These are phyloP conservation scores for Ceratina calcarata DNA, from an alignment of 1,140 invertebrate genomes.

Conservation along the genomic window DNA sequence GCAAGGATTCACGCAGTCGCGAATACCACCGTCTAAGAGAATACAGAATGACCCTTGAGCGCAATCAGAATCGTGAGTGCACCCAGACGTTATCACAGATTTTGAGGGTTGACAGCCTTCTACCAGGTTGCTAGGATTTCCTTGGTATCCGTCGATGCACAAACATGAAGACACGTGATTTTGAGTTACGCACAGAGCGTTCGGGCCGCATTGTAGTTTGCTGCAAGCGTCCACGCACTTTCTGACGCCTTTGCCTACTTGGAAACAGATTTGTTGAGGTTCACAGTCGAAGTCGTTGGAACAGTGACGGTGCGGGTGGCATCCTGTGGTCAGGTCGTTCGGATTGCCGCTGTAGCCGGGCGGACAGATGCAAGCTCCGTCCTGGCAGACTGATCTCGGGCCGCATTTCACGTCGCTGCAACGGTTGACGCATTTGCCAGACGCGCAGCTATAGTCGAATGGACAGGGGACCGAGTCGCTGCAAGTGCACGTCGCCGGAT, in stretches of 20 bases:
- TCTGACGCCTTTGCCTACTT: slow-evolving; percentile 86
- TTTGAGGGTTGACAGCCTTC: slow-evolving; percentile 88
- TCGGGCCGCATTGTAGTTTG: slow-evolving; percentile 93
- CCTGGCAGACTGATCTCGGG: slow-evolving; percentile 89
- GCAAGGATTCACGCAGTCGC: slow-evolving; percentile 89
- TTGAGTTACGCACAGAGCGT: slow-evolving; percentile 91
- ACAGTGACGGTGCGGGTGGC: slow-evolving; percentile 87
- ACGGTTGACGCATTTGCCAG: slow-evolving; percentile 86
- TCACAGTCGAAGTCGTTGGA: slow-evolving; percentile 90
- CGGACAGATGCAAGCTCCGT: slow-evolving; percentile 89
- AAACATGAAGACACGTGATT: slow-evolving; percentile 92
- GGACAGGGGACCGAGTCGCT: slow-evolving; percentile 86
- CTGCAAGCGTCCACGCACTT: slow-evolving; percentile 93
- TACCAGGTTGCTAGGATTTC: slow-evolving; percentile 89
- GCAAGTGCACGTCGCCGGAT: slow-evolving; percentile 86
- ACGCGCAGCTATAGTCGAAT: slow-evolving; percentile 86
- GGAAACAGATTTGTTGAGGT: slow-evolving; percentile 92
- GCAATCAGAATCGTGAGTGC: slow-evolving; percentile 87
- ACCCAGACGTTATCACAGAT: slow-evolving; percentile 80
- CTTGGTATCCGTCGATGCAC: slow-evolving; percentile 89
- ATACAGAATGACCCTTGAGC: slow-evolving; percentile 82
- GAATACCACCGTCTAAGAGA: slow-evolving; percentile 81
- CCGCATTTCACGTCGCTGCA: slow-evolving; percentile 89
- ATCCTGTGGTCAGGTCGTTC: slow-evolving; percentile 85
- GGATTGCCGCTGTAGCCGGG: slow-evolving; percentile 90